Evolutionary conservation across 2,113 vertebrate genomes (phyloP).

Genomic region (Varanus komodoensis): DNA sequence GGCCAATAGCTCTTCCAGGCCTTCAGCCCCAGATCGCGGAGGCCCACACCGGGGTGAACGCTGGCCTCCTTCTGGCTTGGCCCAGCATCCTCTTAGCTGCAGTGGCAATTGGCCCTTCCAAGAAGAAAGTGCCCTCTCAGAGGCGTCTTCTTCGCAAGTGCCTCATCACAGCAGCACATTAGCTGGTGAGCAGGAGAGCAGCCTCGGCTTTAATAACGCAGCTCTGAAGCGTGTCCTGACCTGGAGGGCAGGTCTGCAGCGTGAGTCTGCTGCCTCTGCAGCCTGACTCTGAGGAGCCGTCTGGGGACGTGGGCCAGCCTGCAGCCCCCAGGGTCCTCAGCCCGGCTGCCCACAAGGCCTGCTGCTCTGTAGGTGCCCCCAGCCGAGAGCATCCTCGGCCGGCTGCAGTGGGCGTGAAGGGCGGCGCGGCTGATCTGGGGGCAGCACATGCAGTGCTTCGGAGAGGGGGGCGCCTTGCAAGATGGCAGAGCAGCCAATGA

Average conservation of each 20-base stretch:
- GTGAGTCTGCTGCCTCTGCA: background rate
- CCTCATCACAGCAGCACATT: constrained; percentile 7
- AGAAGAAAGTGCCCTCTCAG: constrained; percentile 16
- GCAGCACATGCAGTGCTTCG: background rate
- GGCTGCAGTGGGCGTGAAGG: too few species aligned
- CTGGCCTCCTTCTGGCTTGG: background rate
- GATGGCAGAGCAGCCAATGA: background rate
- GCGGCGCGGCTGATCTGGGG: background rate
- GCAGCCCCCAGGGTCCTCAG: background rate
- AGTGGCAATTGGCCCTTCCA: constrained; percentile 15
- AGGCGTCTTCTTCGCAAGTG: constrained; percentile 17
- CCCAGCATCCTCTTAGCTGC: background rate
- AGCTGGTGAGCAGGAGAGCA: constrained; percentile 22
- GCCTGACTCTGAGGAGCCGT: background rate
- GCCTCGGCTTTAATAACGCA: constrained; percentile 32
- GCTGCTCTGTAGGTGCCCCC: too few species aligned
- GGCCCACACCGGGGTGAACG: background rate
- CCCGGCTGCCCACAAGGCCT: background rate
- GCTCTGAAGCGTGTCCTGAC: background rate
- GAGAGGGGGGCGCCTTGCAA: background rate
- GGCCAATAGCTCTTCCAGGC: background rate
- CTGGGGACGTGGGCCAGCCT: too few species aligned
- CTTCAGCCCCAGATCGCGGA: background rate
- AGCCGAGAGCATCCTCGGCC: background rate
- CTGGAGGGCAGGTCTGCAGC: background rate